phyloP scores from a whole-genome alignment of 1,140 invertebrate species.

The Heliconius nattereri region DNA sequence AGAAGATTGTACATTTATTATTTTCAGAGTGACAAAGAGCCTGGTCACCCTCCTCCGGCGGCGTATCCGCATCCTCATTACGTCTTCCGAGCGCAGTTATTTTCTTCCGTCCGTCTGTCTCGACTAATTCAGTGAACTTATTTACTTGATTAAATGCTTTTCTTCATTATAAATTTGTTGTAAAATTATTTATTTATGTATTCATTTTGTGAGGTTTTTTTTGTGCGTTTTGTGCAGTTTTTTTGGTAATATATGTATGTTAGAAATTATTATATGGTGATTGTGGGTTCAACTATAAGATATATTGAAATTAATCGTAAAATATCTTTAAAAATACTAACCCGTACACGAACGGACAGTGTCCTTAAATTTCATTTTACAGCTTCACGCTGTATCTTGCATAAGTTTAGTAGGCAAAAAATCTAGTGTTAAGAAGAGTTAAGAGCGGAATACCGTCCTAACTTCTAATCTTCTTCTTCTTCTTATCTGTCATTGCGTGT shows the following conservation, averaged over 20 bases:
- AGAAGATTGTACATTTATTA: not conserved
- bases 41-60: constrained; percentile 8
- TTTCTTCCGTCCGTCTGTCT: constrained; percentile 19
- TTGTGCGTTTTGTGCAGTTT: not conserved
- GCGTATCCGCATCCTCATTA: constrained; percentile 27
- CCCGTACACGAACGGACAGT: no score
- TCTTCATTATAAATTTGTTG: not conserved
- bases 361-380: no score
- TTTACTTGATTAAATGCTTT: constrained; percentile 23
- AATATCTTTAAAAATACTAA: no score
- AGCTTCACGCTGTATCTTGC: no score
- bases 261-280: not conserved
- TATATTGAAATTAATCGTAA: no score
- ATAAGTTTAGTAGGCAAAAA: no score
- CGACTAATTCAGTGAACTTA: constrained; percentile 16
- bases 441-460: no score
- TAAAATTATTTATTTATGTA: not conserved
- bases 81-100: constrained; percentile 25
- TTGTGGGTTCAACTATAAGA: not conserved
- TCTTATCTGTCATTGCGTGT: no score
- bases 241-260: not conserved
- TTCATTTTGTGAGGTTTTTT: no score
- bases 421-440: no score
- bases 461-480: no score
- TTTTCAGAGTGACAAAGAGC: not conserved